Evolutionary conservation across 2,888 invertebrate genomes (phyloP).

Genomic region (Ametastegia equiseti): DNA sequence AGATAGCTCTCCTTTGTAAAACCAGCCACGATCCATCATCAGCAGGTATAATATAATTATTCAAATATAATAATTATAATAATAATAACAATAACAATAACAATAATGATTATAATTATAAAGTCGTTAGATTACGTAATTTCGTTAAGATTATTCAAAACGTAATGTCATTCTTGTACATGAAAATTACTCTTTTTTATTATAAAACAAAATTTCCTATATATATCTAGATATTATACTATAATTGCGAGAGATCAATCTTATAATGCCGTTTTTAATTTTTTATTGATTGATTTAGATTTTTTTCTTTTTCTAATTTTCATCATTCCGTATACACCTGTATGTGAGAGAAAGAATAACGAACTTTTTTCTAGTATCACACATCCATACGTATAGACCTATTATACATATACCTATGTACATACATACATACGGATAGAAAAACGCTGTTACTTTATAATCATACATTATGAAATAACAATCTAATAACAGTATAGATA

Average conservation of each 20-base stretch:
- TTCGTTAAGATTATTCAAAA: not conserved
- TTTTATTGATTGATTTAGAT: no score
- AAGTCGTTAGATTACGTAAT: slow-evolving; percentile 21
- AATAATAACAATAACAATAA: not conserved
- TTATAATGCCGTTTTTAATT: no score
- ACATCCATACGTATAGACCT: no score
- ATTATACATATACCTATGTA: no score
- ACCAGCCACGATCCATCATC: not conserved
- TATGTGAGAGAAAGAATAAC: no score
- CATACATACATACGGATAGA: no score
- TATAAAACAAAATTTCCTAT: not conserved
- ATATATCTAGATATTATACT: not conserved
- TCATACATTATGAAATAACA: not conserved
- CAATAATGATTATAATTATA: not conserved
- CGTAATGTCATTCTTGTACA: slow-evolving; percentile 3
- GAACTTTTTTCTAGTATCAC: no score
- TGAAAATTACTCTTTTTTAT: not conserved
- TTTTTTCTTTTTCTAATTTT: no score
- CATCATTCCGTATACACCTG: no score
- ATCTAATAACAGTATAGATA: not conserved
- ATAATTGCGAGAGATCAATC: no score
- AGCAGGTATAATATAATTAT: slow-evolving; percentile 7
- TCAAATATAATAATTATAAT: not conserved
- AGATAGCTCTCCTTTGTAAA: slow-evolving; percentile 37
- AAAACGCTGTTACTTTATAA: no score